Evolutionary conservation across 2,888 invertebrate species (phyloP).

Genomic region (Ctenicera cuprea): DNA sequence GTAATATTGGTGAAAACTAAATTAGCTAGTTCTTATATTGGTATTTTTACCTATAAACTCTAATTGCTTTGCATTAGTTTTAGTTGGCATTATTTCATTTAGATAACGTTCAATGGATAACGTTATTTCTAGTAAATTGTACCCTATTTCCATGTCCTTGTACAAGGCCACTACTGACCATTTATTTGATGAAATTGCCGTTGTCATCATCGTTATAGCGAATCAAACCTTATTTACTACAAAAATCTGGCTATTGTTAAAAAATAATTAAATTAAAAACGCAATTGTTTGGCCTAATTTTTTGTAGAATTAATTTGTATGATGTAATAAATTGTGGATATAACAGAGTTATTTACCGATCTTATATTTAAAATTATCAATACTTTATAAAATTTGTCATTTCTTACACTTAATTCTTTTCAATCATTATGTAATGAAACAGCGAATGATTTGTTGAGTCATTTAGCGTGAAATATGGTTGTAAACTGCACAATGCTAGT

Average conservation of each 20-base stretch:
- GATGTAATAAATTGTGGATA: not conserved
- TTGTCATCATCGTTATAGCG: conserved; percentile 24
- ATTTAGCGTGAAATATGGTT: conserved; percentile 59
- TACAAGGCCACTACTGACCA: conserved; percentile 23
- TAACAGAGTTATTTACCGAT: not conserved
- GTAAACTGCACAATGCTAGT: conserved; percentile 60
- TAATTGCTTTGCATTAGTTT: conserved; percentile 29
- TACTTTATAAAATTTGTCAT: conserved; percentile 34
- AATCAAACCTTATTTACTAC: not conserved
- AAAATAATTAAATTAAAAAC: not conserved
- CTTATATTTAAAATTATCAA: not conserved
- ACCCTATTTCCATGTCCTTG: conserved; percentile 29
- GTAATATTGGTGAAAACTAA: conserved; percentile 19
- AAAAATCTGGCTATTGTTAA: not conserved
- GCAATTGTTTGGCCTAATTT: not conserved
- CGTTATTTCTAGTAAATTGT: conserved; percentile 20
- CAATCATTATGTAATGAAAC: conserved; percentile 48
- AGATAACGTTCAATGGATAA: not conserved
- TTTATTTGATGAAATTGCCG: conserved; percentile 13
- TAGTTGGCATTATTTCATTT: not conserved
- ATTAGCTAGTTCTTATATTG: conserved; percentile 32
- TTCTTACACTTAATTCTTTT: conserved; percentile 42
- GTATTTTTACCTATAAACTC: conserved; percentile 10
- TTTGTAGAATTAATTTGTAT: too few relatives aligned
- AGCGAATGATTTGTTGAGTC: conserved; percentile 57